Evolutionary conservation across 2,888 invertebrate species (phyloP).

Genomic region (Macrophya alboannulata): DNA sequence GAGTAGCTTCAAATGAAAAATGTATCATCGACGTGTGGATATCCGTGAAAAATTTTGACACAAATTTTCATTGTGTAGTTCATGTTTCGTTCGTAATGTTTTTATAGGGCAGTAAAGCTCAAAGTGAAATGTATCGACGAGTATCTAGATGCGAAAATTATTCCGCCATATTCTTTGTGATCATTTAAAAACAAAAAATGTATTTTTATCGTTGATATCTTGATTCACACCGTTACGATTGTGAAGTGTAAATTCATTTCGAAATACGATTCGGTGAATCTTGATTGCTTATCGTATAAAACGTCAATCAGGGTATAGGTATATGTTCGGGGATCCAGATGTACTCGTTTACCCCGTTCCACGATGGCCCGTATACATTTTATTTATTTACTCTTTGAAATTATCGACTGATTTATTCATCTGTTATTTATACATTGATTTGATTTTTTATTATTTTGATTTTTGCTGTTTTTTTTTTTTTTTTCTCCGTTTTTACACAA

Average conservation of each 20-base stretch:
- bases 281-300: conserved; percentile 26
- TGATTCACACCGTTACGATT: background rate
- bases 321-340: background rate
- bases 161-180: background rate
- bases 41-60: background rate
- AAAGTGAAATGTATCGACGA: conserved; percentile 7
- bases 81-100: background rate
- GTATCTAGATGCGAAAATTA: background rate
- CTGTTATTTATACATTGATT: background rate
- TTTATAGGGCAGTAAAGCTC: background rate
- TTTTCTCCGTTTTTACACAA: background rate
- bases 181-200: background rate
- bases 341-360: conserved; percentile 5
- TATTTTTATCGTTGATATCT: conserved; percentile 13
- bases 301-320: conserved; percentile 2
- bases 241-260: conserved; percentile 6
- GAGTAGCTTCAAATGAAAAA: background rate
- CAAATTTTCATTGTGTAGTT: background rate
- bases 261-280: background rate
- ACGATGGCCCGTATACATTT: background rate
- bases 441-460: background rate
- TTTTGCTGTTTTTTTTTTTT: background rate
- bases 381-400: background rate
- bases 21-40: background rate
- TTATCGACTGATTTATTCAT: conserved; percentile 11